Evolutionary conservation across 2,113 vertebrate species (phyloP), one percentile per base, ranked within the genome.

Genomic region (Dicaeum eximium): DNA sequence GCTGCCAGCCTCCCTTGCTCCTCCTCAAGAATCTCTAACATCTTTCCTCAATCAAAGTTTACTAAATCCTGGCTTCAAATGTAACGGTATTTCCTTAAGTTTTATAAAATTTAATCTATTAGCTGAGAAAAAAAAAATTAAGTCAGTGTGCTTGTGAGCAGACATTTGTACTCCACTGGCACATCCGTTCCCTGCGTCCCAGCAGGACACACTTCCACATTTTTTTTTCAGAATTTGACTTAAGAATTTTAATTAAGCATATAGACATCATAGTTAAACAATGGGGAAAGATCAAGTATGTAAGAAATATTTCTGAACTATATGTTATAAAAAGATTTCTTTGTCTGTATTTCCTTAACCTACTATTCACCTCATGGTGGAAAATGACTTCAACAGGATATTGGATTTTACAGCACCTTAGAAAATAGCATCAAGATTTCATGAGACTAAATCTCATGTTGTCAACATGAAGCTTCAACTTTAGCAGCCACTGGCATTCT

Each of bases 111-210:
- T 10, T 45, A 13, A 38, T 61, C 15, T 38, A 23, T 61, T 53
- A 53, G 45, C 72, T 78, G 38, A 45, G 28, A 38, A 69, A 28
- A 38, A 69, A 28, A 61, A 12, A 69, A 10, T 3, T 5, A 22
- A 45, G 12, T 19, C 62, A 53, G 12, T 21, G 15, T 44, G 21
- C 60, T n/a, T 38, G 38, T 61, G 47, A 53, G 20, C 18, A 69
- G 22, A 28, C 10, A 13, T 53, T 33, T 44, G 33, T 35, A 38
- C 25, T 51, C 33, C 33, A 22, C 0, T 69, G 38, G 18, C 27
- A 31, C 22, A 27, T 5, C 25, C 28, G 28, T 20, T 38, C 23
- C 38, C 13, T 13, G 19, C 0, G 4, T 19, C 19, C 1, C 0
- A 61, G 33, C 33, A 60, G 38, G 28, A 61, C 10, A 13, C 15